phyloP scores from a whole-genome alignment of 1,140 invertebrate species.

The Camponotus pennsylvanicus region DNA sequence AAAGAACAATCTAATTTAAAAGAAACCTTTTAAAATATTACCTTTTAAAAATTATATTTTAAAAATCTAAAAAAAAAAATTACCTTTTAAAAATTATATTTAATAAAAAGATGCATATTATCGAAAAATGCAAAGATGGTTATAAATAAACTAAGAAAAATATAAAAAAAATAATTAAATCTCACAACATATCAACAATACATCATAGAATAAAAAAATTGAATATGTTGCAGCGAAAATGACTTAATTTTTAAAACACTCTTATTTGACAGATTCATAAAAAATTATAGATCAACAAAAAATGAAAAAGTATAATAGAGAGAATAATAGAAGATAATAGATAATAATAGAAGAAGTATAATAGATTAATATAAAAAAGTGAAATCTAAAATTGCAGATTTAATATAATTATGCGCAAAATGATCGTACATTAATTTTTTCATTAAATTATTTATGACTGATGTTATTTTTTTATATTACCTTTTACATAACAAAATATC shows the following conservation, averaged over 20 bases:
- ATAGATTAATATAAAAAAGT: neutral
- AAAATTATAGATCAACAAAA: neutral
- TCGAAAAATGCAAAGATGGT: neutral
- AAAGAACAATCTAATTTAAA: too few species aligned
- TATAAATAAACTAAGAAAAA: neutral
- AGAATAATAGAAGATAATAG: too few species aligned
- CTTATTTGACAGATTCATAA: neutral
- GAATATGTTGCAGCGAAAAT: too few species aligned
- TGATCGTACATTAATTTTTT: neutral
- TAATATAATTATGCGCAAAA: neutral
- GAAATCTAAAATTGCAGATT: neutral
- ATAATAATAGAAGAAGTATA: too few species aligned
- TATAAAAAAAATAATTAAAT: neutral
- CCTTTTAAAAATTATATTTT: too few species aligned
- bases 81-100: too few species aligned
- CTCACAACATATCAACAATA: too few species aligned
- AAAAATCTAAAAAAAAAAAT: too few species aligned
- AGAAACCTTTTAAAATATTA: too few species aligned
- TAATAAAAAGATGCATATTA: neutral
- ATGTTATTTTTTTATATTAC: neutral
- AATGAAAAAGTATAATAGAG: too few species aligned
- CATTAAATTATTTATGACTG: neutral
- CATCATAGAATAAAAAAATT: too few species aligned
- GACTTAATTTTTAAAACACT: too few species aligned
- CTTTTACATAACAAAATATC: neutral